phyloP scores from a whole-genome alignment of 2,797 vertebrate genomes.

The Streptopelia turtur region DNA sequence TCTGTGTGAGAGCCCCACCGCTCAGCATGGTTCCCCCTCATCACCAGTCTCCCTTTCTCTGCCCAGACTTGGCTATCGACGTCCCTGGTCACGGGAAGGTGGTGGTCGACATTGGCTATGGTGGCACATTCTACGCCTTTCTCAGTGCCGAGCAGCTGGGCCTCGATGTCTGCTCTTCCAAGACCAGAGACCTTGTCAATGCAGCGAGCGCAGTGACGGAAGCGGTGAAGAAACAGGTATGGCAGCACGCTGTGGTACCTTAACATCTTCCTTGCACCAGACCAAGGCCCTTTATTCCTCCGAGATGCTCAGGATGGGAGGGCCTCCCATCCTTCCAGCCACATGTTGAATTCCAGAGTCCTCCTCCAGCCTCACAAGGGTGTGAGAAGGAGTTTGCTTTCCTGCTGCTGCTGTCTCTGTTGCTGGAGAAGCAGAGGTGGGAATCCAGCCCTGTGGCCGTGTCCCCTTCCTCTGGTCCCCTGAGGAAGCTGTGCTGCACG shows the following conservation, averaged over 20 bases:
- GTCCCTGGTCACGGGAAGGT: slow-evolving; percentile 85
- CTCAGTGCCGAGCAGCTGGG: slow-evolving; percentile 86
- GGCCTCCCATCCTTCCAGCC: neutral
- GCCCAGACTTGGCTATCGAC: slow-evolving; percentile 82
- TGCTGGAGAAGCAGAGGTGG: neutral
- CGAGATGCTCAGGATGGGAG: fast-evolving
- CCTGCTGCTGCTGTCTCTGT: fast-evolving
- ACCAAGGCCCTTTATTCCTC: neutral
- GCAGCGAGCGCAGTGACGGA: slow-evolving; percentile 86
- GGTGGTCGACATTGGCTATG: slow-evolving; percentile 88
- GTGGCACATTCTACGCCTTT: slow-evolving; percentile 93
- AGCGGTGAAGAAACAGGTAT: slow-evolving; percentile 88
- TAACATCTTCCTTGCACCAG: fast-evolving
- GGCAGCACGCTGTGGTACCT: fast-evolving
- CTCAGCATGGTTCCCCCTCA: neutral
- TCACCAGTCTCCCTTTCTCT: neutral
- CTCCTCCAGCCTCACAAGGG: neutral
- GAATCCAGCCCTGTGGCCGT: fast-evolving
- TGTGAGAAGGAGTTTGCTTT: fast-evolving
- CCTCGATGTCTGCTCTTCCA: slow-evolving; percentile 84
- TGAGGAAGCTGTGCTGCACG: fast-evolving
- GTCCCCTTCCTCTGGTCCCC: neutral
- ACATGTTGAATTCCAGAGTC: neutral
- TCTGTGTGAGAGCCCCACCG: fast-evolving
- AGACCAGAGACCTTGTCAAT: slow-evolving; percentile 85